Conservation (phyloP, 1,140 invertebrate species). For the Rhopalosiphum maidis region DNA sequence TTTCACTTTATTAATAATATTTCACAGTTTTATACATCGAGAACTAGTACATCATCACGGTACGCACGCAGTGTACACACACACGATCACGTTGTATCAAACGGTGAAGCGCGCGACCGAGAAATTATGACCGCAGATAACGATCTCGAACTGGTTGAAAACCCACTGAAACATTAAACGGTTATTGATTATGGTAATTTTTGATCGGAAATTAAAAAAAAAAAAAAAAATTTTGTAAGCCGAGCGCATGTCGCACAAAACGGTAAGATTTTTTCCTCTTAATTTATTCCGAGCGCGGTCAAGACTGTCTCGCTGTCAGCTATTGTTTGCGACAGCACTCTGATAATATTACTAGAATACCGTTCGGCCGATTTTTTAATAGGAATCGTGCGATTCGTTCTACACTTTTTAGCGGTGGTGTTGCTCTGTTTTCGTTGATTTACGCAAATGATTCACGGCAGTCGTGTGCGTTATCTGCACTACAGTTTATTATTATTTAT, state of each 20-base stretch:
- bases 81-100: background rate
- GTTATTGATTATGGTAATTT: background rate
- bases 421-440: no score
- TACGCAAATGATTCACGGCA: no score
- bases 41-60: background rate
- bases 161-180: background rate
- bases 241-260: background rate
- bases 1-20: slow-evolving; percentile 34
- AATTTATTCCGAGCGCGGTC: background rate
- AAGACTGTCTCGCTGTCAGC: background rate
- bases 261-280: background rate
- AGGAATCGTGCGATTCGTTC: background rate
- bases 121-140: background rate
- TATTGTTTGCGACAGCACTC: background rate
- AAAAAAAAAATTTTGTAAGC: background rate
- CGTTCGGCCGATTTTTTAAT: background rate
- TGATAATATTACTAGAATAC: background rate
- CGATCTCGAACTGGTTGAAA: slow-evolving; percentile 15
- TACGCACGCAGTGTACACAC: background rate
- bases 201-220: background rate
- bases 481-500: background rate
- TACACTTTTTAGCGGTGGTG: no score
- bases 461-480: no score
- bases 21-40: background rate
- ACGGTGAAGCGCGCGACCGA: background rate